Percentiles rank a stretch among this genome's conserved stretches.
Evolutionary conservation across 2,113 vertebrate species (phyloP).

Genomic region (Dipodomys ordii): DNA sequence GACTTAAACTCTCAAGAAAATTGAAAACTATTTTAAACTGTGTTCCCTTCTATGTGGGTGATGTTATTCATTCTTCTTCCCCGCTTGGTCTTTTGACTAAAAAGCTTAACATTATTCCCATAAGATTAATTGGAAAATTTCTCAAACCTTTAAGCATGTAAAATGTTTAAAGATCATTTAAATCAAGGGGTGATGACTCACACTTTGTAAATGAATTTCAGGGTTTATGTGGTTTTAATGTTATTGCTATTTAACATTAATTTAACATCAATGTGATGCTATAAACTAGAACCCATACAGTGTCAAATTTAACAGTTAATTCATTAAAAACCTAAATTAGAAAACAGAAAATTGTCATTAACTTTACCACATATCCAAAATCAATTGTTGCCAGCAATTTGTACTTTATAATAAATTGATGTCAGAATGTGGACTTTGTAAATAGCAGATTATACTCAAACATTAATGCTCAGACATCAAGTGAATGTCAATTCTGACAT

Average conservation of each 20-base stretch:
- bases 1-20: not conserved
- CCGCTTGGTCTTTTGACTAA: not conserved
- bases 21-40: conserved; percentile 26
- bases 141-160: not conserved
- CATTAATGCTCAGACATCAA: not conserved
- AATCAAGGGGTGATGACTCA: not conserved
- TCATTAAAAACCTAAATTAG: not conserved
- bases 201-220: not conserved
- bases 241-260: conserved; percentile 14
- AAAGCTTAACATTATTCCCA: not conserved
- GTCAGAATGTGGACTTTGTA: not conserved
- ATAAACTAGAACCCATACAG: not conserved
- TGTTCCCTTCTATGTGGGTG: not conserved
- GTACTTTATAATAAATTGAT: not conserved
- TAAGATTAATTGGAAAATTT: not conserved
- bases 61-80: not conserved
- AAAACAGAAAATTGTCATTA: not conserved
- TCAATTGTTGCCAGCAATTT: not conserved
- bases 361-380: not conserved
- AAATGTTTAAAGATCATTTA: not conserved
- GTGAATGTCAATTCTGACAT: not conserved
- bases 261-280: not conserved
- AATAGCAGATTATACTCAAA: not conserved
- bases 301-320: not conserved
- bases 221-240: not conserved